A percentile compares a stretch with the other conserved stretches of the same genome.
These are phyloP conservation scores for Augochlorella aurata DNA, from an alignment of 2,888 invertebrate genomes.

Conservation along the genomic window DNA sequence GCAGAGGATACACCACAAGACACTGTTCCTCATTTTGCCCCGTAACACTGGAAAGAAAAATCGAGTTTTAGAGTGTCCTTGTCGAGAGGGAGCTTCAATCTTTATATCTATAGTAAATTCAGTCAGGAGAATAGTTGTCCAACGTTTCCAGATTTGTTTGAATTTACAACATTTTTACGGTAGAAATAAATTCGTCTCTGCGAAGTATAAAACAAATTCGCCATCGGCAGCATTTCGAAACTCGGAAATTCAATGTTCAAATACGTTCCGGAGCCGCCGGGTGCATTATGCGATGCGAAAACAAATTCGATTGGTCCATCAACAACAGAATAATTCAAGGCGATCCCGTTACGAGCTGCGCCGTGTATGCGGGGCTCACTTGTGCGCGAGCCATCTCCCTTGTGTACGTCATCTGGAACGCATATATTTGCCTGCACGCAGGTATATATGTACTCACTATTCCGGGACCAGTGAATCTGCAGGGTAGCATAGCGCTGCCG, in stretches of 20 bases:
- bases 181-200: too few relatives aligned
- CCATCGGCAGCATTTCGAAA: too few relatives aligned
- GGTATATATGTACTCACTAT: conserved; percentile 79
- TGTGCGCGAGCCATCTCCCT: conserved; percentile 18
- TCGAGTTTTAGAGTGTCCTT: too few relatives aligned
- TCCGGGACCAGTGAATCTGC: conserved; percentile 81
- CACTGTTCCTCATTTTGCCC: too few relatives aligned
- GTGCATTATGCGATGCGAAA: background rate
- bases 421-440: conserved; percentile 39
- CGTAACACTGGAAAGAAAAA: too few relatives aligned
- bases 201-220: too few relatives aligned
- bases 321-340: background rate
- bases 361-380: conserved; percentile 24
- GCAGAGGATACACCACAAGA: too few relatives aligned
- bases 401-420: conserved; percentile 47
- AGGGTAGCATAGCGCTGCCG: conserved; percentile 83
- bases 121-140: too few relatives aligned
- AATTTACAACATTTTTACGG: too few relatives aligned
- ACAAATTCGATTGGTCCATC: conserved; percentile 1
- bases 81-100: too few relatives aligned
- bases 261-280: background rate
- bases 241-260: background rate
- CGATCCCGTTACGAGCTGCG: background rate
- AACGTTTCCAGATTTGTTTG: too few relatives aligned
- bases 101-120: too few relatives aligned